These are phyloP conservation scores for Proterorhinus semilunaris DNA, from an alignment of 2,113 vertebrate genomes.

Conservation along the genomic window DNA sequence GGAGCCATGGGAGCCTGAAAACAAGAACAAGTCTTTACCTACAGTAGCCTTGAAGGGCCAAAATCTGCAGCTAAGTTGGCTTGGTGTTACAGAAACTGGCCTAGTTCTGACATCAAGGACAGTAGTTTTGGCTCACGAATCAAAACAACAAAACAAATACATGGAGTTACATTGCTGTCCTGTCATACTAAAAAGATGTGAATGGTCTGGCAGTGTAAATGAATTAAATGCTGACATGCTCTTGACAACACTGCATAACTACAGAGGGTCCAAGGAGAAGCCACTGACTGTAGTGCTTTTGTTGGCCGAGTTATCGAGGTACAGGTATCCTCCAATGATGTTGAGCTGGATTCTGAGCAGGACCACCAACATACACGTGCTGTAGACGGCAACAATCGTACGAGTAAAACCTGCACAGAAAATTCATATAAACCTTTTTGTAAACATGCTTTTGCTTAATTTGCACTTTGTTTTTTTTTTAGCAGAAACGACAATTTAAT, in stretches of 20 bases:
- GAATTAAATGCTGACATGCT: no score
- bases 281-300: slow-evolving; percentile 81
- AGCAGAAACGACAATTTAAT: no score
- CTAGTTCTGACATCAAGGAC: background rate
- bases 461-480: no score
- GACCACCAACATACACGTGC: slow-evolving; percentile 95
- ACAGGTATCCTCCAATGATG: slow-evolving; percentile 97
- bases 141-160: no score
- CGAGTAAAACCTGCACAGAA: slow-evolving; percentile 84
- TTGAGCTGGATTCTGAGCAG: slow-evolving; percentile 92
- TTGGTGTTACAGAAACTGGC: background rate
- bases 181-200: no score
- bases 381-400: slow-evolving; percentile 91
- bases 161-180: no score
- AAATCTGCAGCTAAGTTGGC: background rate
- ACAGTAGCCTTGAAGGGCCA: background rate
- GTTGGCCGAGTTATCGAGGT: slow-evolving; percentile 89
- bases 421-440: background rate
- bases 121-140: background rate
- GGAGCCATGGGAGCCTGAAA: slow-evolving; percentile 85
- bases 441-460: no score
- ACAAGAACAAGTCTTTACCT: background rate
- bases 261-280: background rate
- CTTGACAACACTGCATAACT: no score
- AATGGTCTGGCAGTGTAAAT: no score